phyloP scores from a whole-genome alignment of 2,888 invertebrate genomes.

The Lycia hirtaria region DNA sequence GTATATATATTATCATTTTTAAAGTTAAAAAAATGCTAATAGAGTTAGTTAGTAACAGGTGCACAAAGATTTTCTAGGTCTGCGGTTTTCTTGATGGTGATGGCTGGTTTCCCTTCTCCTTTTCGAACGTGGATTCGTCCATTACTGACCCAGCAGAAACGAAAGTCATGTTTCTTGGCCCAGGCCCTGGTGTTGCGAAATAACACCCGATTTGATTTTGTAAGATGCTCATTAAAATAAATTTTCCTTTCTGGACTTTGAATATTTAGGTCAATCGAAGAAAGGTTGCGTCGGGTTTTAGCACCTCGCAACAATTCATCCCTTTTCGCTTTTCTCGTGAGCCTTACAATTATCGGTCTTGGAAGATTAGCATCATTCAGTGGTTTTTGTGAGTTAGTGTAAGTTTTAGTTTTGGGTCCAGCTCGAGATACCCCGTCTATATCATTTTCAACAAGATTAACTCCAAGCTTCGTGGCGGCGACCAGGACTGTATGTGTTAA shows the following conservation, averaged over 20 bases:
- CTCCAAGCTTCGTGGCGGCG: too few relatives aligned
- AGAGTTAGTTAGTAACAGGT: too few relatives aligned
- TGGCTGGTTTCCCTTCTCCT: not conserved
- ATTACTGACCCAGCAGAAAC: not conserved
- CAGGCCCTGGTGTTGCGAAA: not conserved
- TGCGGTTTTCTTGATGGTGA: not conserved
- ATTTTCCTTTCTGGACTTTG: not conserved
- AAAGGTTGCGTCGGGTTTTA: not conserved
- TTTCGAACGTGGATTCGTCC: not conserved
- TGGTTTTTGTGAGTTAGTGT: too few relatives aligned
- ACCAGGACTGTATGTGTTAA: too few relatives aligned
- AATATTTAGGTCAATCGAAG: not conserved
- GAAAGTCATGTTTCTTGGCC: constrained; percentile 1
- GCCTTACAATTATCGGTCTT: too few relatives aligned
- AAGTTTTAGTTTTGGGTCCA: too few relatives aligned
- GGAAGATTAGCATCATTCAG: too few relatives aligned
- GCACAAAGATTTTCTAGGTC: not conserved
- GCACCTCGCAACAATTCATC: not conserved
- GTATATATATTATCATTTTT: too few relatives aligned
- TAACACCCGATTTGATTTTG: not conserved
- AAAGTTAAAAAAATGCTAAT: too few relatives aligned
- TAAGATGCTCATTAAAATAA: not conserved
- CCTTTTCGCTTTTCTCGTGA: not conserved
- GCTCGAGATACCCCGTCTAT: too few relatives aligned
- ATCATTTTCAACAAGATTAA: too few relatives aligned